phyloP scores from a whole-genome alignment of 2,797 vertebrate species.

The Falco concolor region DNA sequence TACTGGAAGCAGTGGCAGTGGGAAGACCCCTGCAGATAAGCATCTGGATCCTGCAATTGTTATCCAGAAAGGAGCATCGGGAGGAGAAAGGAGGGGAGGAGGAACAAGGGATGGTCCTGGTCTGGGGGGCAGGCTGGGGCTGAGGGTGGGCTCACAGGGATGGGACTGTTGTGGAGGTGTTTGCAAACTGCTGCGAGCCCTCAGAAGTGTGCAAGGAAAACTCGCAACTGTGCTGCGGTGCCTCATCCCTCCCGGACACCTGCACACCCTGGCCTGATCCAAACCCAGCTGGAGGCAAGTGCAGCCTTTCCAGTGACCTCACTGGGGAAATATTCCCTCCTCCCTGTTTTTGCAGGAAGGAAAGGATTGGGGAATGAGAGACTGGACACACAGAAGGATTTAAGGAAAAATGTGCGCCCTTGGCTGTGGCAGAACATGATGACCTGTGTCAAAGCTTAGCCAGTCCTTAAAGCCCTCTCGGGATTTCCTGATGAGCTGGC shows the following conservation, averaged over 20 bases:
- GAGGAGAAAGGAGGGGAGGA: background rate
- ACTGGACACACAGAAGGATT: background rate
- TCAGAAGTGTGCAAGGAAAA: background rate
- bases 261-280: background rate
- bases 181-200: background rate
- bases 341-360: background rate
- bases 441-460: background rate
- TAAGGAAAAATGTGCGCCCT: background rate
- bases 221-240: rapidly evolving
- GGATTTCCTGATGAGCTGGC: rapidly evolving
- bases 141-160: rapidly evolving
- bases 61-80: background rate
- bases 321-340: background rate
- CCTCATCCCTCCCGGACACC: background rate
- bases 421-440: rapidly evolving
- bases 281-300: conserved; percentile 5
- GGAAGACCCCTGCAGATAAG: conserved; percentile 39
- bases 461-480: background rate
- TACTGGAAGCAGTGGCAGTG: background rate
- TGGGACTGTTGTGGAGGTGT: background rate
- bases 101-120: background rate
- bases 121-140: background rate
- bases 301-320: conserved; percentile 30
- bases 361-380: background rate
- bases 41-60: conserved; percentile 69